Conservation (phyloP, 2,888 invertebrate genomes). For the Clitarchus hookeri region DNA sequence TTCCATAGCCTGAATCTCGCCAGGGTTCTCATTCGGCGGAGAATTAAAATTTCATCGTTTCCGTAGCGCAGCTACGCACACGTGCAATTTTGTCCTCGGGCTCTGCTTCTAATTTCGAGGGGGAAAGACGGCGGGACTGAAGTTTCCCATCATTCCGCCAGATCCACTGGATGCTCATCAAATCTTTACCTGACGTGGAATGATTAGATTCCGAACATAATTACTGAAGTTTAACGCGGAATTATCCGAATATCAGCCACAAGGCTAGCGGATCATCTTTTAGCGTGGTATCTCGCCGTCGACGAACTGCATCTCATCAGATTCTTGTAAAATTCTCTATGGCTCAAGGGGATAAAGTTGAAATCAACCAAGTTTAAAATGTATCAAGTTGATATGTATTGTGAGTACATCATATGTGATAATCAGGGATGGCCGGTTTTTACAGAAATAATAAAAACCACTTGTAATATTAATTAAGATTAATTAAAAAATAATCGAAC, state of each 20-base stretch:
- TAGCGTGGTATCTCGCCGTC: background rate
- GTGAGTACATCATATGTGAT: no score
- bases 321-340: background rate
- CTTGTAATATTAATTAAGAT: no score
- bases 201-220: conserved; percentile 26
- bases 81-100: background rate
- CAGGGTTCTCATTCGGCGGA: background rate
- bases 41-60: conserved; percentile 14
- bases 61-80: background rate
- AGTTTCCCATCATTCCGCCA: background rate
- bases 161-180: conserved; percentile 20
- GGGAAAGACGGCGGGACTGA: background rate
- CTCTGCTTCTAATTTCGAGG: background rate
- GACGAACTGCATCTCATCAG: background rate
- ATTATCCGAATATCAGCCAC: background rate
- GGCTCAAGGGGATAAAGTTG: no score
- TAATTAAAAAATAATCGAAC: no score
- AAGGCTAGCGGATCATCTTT: background rate
- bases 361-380: no score
- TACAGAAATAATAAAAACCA: no score
- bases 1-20: background rate
- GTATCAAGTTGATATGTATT: no score
- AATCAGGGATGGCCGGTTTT: no score
- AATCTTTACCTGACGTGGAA: conserved; percentile 26
- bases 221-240: conserved; percentile 3